phyloP scores from a whole-genome alignment of 2,113 vertebrate genomes.

The Galbula dea region DNA sequence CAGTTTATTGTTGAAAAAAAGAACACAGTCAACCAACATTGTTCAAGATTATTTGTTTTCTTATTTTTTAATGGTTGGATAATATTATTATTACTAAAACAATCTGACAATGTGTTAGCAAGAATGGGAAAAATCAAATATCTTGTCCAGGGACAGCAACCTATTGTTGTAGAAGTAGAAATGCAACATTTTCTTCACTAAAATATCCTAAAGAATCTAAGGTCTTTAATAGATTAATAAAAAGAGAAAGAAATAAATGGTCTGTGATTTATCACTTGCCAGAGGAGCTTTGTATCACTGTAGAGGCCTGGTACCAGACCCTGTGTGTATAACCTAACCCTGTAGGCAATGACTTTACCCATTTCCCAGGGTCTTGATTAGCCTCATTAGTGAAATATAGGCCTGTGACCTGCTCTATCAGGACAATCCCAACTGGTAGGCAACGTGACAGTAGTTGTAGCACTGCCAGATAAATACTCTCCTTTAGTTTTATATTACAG shows the following conservation, averaged over 20 bases:
- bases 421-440: neutral
- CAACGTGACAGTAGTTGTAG: neutral
- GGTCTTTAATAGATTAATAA: neutral
- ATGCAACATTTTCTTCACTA: neutral
- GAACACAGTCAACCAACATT: neutral
- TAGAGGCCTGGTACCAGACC: neutral
- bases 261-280: neutral
- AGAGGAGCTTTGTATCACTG: neutral
- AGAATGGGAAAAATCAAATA: neutral
- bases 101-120: neutral
- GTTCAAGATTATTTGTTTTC: neutral
- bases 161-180: neutral
- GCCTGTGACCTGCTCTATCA: neutral
- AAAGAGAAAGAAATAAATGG: neutral
- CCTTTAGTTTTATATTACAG: neutral
- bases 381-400: slow-evolving; percentile 36
- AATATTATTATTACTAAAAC: slow-evolving; percentile 5
- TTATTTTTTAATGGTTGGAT: neutral
- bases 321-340: neutral
- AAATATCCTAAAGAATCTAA: neutral
- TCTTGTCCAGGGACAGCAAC: neutral
- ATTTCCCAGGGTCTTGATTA: slow-evolving; percentile 32
- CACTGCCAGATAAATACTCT: neutral
- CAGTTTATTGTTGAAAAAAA: neutral
- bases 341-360: neutral